Evolutionary conservation across 2,888 invertebrate species (phyloP), one percentile per base, ranked within the genome.

Genomic region (Monoplex corrugatus): DNA sequence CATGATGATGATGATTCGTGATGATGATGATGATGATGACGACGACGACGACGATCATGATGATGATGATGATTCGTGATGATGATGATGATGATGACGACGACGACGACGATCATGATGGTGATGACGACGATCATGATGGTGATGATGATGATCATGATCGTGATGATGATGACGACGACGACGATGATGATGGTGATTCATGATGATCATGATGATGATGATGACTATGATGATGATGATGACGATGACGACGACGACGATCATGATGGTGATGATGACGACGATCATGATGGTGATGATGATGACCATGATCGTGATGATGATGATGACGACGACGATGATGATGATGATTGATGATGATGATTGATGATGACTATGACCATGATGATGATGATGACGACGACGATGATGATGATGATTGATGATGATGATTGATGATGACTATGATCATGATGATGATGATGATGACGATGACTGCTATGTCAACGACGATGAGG

Each of bases 221-320:
- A 72, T n/a, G 72, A 72, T n/a, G 72, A 72, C 72, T 16, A 72
- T n/a, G 72, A 72, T n/a, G 72, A 72, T n/a, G 72, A 72, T n/a
- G 72, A 72, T 72, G 72, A 72, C 28, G 72, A 72, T 72, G 72
- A 72, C 2, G 72, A 72, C 2, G 72, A 72, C 2, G 72, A 72
- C 32, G 72, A 72, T 3, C 23, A 72, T n/a, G 72, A 72, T 3
- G 72, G 28, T 3, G 72, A 72, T 3, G 72, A 72, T 3, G 72
- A 72, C 32, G 72, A 72, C 32, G 72, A 72, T 28, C 13, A 28
- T 10, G 75, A 75, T 28, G 75, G 28, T 75, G 75, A 75, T 75
- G 75, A 75, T 75, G 75, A 75, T 75, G 75, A 75, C 23, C 13
- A 75, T 75, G 75, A 75, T 75, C 13, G 23, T 75, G 75, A 75